These are phyloP conservation scores for Kryphioiulus occultus DNA, from an alignment of 2,888 invertebrate species.

Conservation along the genomic window DNA sequence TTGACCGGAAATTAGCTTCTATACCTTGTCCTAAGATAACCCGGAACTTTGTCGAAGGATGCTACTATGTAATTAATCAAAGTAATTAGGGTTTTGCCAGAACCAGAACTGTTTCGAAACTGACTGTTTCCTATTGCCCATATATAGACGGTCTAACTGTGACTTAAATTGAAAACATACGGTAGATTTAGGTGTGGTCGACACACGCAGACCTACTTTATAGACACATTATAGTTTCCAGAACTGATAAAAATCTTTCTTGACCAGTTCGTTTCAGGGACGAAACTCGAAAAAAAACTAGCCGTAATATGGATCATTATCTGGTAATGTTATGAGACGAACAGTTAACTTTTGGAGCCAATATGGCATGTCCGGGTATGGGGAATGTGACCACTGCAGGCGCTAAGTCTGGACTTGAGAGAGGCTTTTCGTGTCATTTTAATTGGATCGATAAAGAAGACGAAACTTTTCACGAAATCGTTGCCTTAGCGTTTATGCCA, in stretches of 20 bases:
- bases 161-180: conserved; percentile 1
- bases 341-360: background rate
- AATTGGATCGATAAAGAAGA: background rate
- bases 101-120: background rate
- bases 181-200: background rate
- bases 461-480: background rate
- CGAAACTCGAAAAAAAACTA: conserved; percentile 11
- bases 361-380: conserved; percentile 25
- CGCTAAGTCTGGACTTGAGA: background rate
- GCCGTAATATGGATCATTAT: background rate
- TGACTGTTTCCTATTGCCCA: background rate
- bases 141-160: background rate
- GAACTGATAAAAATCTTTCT: conserved; percentile 10
- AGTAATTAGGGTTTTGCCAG: background rate
- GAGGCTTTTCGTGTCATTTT: background rate
- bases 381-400: background rate
- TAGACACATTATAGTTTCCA: conserved; percentile 36
- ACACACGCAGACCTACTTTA: conserved; percentile 36
- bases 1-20: background rate
- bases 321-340: conserved; percentile 2
- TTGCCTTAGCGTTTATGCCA: background rate
- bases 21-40: background rate
- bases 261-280: conserved; percentile 39
- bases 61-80: background rate
- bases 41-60: background rate